phyloP scores from a whole-genome alignment of 2,113 vertebrate genomes.

The Eubucco bourcierii region DNA sequence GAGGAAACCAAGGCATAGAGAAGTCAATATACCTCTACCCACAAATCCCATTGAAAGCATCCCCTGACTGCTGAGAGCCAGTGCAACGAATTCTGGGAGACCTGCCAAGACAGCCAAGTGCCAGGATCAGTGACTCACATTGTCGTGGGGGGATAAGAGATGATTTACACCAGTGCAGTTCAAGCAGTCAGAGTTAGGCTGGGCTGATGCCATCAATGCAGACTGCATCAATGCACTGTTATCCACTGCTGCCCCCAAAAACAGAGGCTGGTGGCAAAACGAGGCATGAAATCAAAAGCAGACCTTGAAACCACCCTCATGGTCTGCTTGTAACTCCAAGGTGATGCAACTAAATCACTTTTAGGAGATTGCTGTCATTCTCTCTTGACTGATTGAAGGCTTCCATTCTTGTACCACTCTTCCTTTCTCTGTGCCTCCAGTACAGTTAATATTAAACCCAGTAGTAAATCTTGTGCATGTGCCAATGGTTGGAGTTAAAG shows the following conservation, averaged over 20 bases:
- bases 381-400: background rate
- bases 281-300: background rate
- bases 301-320: background rate
- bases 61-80: constrained; percentile 35
- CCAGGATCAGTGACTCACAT: constrained; percentile 52
- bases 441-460: background rate
- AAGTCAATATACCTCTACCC: constrained; percentile 48
- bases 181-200: background rate
- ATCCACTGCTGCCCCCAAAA: background rate
- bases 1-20: constrained; percentile 16
- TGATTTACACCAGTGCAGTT: constrained; percentile 61
- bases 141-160: background rate
- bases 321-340: background rate
- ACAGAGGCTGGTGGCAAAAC: background rate
- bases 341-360: background rate
- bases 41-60: constrained; percentile 61
- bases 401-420: background rate
- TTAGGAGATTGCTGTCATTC: background rate
- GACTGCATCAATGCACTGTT: background rate
- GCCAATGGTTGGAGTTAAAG: background rate
- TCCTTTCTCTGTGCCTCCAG: background rate
- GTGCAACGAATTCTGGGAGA: constrained; percentile 46
- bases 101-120: constrained; percentile 46
- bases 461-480: background rate
- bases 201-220: constrained; percentile 25